Percentiles rank a stretch among this genome's conserved stretches.
Evolutionary conservation across 2,888 invertebrate species (phyloP).

Genomic region (Mystacides longicornis): DNA sequence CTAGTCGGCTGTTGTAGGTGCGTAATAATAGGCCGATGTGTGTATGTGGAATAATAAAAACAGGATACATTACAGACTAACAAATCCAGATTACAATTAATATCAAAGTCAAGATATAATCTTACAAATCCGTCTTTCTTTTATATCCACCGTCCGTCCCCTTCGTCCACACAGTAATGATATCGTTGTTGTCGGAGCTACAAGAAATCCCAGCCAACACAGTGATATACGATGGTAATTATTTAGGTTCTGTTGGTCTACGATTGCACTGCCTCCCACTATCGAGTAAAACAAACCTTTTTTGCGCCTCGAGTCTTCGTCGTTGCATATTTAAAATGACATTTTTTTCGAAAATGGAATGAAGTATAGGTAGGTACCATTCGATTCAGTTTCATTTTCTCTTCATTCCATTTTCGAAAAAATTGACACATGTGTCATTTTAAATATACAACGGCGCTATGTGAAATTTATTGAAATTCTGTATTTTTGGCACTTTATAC

Average conservation of each 20-base stretch:
- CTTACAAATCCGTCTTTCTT: constrained; percentile 1
- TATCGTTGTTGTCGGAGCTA: neutral
- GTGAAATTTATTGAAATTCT: too few relatives aligned
- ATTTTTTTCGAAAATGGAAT: too few relatives aligned
- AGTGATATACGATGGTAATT: neutral
- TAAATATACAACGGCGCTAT: too few relatives aligned
- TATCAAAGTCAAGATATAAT: constrained; percentile 2
- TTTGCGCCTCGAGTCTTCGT: too few relatives aligned
- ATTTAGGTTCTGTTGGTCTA: neutral
- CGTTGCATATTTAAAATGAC: too few relatives aligned
- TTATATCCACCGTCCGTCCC: constrained; percentile 1
- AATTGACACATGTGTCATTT: too few relatives aligned
- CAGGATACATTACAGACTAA: constrained; percentile 1
- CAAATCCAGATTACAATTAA: constrained; percentile 2
- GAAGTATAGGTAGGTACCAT: too few relatives aligned
- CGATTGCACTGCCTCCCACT: neutral
- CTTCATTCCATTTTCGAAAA: too few relatives aligned
- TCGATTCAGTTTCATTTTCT: too few relatives aligned
- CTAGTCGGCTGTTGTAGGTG: too few relatives aligned
- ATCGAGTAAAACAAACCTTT: neutral
- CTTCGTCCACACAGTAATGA: neutral
- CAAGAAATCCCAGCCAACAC: neutral
- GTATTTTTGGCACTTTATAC: too few relatives aligned
- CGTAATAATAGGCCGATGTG: too few relatives aligned
- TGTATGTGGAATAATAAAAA: neutral